Base-by-base conservation (phyloP, 2,113 vertebrate genomes). In the Aphyosemion australe region DNA sequence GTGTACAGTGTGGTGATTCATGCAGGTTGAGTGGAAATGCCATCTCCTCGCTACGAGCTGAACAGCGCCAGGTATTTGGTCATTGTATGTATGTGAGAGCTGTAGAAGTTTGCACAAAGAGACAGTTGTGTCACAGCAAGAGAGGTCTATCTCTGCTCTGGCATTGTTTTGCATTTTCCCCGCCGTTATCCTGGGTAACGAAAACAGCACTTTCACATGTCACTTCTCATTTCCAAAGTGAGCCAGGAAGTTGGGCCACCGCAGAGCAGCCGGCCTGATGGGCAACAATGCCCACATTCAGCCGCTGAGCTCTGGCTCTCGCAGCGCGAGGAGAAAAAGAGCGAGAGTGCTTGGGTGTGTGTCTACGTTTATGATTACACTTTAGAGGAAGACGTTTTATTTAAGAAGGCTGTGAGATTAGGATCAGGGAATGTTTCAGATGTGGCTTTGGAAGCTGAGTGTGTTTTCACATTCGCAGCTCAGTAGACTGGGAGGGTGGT, bases 131-230 rank as follows among this genome's bases (percentile, higher is more conserved):
- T 75, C 78, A 74, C 39, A 19, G 70, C 63, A 53, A 12, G 12
- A 79, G 66, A 54, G 51, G 52, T 83, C 62, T 47, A 73, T 84
- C 76, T 65, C 68, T 65, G 73, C 64, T 49, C 61, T 84, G 84
- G 76, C 75, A 88, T 87, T 90, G 79, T 88, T 82, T 84, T 51
- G 78, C 62, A 62, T 80, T 88, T 88, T 85, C 74, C 65, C 72
- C 55, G 81, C 62, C 79, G 61, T 85, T 78, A 79, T 78, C 72
- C 81, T 31, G 70, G 56, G 63, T 69, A 88, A 84, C 87, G 83
- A 90, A 93, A 90, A 90, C 87, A 85, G 62, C 85, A 84, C 87
- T 92, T 93, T 92, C 75, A 84, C 80, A 87, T 89, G 91, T 90
- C 91, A 84, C 80, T 87, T 87, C 78, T 88, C 77, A 88, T 93